Base-by-base conservation (phyloP, 2,113 vertebrate genomes). In the Silurus asotus region DNA sequence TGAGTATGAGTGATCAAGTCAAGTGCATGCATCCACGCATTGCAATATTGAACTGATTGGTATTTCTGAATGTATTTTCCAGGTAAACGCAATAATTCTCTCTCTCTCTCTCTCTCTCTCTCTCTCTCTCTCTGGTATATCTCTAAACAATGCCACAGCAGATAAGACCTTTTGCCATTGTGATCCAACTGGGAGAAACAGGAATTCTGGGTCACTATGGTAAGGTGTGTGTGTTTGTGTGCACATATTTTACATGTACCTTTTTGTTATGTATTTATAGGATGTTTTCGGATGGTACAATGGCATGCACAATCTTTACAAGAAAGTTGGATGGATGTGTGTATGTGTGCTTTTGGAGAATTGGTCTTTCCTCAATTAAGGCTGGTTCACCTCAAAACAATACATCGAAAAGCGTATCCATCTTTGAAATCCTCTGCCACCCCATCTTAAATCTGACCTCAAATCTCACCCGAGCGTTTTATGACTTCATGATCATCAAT, bases 221-320 rank as follows among this genome's bases (percentile, higher is more conserved):
- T 81, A 58, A 85, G 72, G 48, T 72, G 88, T 88, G 88, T 88
- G 89, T 91, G 84, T 87, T 78, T 87, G 62, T 87, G 20, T 62
- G 49, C 77, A 64, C 77, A n/a, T 53, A 13, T 55, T 55, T 76
- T 76, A 10, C 74, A 25, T 78, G 61, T 58, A 78, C 55, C 56
- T 55, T 58, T 59, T 88, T 82, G 81, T 83, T 89, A 37, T 83
- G 20, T 65, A 37, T 72, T 53, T 80, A 61, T 37, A 62, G 69
- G 59, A 82, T 6, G 14, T 72, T 51, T 23, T 49, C 5, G 1
- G 17, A 45, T 23, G 45, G 4, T 11, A 48, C 37, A 10, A 74
- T 75, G 6, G 51, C 9, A 6, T 51, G 72, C 48, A 75, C 10
- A 23, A 51, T 13, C 5, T 51, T 45, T 2, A 45, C 20, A 72